A percentile compares a stretch with the other conserved stretches of the same genome.
Evolutionary conservation across 1,140 invertebrate species (phyloP).

Genomic region (Calliphora vicina): DNA sequence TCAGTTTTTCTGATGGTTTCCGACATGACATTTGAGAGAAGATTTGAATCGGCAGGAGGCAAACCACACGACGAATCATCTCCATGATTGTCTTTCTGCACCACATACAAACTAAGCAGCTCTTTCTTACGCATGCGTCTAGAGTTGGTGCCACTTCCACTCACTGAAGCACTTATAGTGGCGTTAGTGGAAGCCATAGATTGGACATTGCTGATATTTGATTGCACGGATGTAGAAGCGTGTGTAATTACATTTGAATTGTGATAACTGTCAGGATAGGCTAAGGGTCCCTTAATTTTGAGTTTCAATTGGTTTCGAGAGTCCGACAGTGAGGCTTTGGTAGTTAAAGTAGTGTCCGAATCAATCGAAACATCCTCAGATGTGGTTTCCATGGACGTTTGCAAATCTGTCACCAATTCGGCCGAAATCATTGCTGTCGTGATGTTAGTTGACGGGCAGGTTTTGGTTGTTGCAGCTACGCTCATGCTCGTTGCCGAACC

Average conservation of each 20-base stretch:
- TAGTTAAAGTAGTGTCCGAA: constrained; percentile 65
- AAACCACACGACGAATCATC: constrained; percentile 70
- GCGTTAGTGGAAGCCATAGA: constrained; percentile 47
- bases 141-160: constrained; percentile 71
- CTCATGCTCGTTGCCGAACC: neutral
- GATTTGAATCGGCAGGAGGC: constrained; percentile 55
- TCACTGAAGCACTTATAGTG: constrained; percentile 44
- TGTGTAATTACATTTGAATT: constrained; percentile 41
- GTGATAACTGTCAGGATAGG: constrained; percentile 54
- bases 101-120: constrained; percentile 82
- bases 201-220: constrained; percentile 46
- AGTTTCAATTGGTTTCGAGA: constrained; percentile 86
- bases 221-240: constrained; percentile 42
- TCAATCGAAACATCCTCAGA: constrained; percentile 65
- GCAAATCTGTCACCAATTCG: constrained; percentile 40
- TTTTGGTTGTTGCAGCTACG: neutral
- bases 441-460: constrained; percentile 40
- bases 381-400: constrained; percentile 55
- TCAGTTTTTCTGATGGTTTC: constrained; percentile 51
- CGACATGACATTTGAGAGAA: constrained; percentile 38
- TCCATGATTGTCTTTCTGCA: constrained; percentile 83
- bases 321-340: constrained; percentile 75
- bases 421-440: constrained; percentile 44
- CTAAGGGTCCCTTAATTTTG: constrained; percentile 88
- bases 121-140: constrained; percentile 90